Evolutionary conservation across 2,888 invertebrate species (phyloP), one percentile per base, ranked within the genome.

Genomic region (Chirona hameri): DNA sequence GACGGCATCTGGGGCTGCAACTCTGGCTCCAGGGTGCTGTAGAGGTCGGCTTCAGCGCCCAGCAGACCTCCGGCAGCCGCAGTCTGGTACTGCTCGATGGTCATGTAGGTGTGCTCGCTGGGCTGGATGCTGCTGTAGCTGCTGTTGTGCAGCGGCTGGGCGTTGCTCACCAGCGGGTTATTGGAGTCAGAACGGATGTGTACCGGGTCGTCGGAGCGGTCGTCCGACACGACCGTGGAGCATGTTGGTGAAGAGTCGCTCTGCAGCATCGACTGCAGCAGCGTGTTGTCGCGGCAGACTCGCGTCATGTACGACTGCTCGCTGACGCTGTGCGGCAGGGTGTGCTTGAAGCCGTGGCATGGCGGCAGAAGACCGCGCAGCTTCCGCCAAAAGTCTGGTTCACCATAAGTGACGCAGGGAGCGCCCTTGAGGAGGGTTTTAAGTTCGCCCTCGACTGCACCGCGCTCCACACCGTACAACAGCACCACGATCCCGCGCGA

Each of bases 311-410:
- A 76, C 76, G 76, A 76, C 76, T 76, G 76, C 21, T 76, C 76
- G 31, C 76, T 76, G 76, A 76, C 46, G 76, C 76, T 76, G 80
- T 55, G 52, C 14, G 80, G 80, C 48, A 80, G 48, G 27, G 80
- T 76, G 76, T 15, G 15, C 76, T 76, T 76, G 46, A 76, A 27
- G 52, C 52, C 52, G 3, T 52, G 80, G 4, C 18, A 12, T 87
- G 94, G 94, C 60, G 95, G 95, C 86, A 96, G 89, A 84, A 94
- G 93, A 88, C 95, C 96, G 86, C 94, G 92, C 84, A 98, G 90
- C 86, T 96, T 93, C 88, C 96, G 96, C 96, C 97, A 97, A 90
- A 98, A 98, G 87, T 95, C 91, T 87, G 94, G 94, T 88, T 97
- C 96, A 86, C 94, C 94, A 93, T 95, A 95, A 85, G 93, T 91